These are phyloP conservation scores for Ormyrus nitidulus DNA, from an alignment of 2,888 invertebrate genomes.

Conservation along the genomic window DNA sequence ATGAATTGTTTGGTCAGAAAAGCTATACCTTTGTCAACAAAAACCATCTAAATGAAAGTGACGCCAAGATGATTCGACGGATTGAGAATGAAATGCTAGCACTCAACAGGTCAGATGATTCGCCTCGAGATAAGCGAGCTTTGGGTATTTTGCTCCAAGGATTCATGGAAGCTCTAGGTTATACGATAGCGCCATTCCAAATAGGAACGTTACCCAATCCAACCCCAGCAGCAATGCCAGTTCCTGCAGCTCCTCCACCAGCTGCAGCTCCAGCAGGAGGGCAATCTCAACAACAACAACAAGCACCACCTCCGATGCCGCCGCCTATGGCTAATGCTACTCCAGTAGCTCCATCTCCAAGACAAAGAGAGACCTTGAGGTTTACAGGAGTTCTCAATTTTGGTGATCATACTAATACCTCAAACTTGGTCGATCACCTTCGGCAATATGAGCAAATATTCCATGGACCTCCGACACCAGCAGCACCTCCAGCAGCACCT, in stretches of 20 bases:
- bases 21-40: background rate
- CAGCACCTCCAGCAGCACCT: constrained; percentile 44
- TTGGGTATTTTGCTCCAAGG: constrained; percentile 71
- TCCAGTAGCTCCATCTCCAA: constrained; percentile 15
- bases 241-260: no score
- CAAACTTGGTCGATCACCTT: constrained; percentile 67
- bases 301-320: constrained; percentile 28
- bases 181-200: constrained; percentile 67
- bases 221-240: constrained; percentile 44
- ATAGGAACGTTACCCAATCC: constrained; percentile 67
- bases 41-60: constrained; percentile 8
- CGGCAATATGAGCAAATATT: constrained; percentile 70
- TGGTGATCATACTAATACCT: constrained; percentile 65
- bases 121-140: constrained; percentile 69
- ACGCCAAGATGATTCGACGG: constrained; percentile 35
- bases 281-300: no score
- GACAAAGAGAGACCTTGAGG: constrained; percentile 68
- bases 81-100: constrained; percentile 54
- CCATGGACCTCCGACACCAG: constrained; percentile 61
- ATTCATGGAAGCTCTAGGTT: constrained; percentile 70
- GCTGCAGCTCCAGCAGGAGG: no score
- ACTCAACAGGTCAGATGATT: constrained; percentile 46
- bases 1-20: background rate
- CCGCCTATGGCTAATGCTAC: constrained; percentile 41
- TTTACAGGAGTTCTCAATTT: constrained; percentile 72